Base-by-base conservation (phyloP, 2,797 vertebrate genomes). In the Rhinatrema bivittatum region DNA sequence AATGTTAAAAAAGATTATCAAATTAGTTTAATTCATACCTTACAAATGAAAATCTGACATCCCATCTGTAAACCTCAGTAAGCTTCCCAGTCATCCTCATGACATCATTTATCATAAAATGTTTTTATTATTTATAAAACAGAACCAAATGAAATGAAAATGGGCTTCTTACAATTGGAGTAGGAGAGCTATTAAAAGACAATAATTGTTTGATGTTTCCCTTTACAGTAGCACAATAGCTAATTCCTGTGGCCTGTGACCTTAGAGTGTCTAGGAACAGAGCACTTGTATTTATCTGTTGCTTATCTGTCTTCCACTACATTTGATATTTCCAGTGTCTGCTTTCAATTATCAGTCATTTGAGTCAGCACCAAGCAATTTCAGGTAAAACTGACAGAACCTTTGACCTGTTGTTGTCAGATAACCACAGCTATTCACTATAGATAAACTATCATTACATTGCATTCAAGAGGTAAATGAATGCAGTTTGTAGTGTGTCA, bases 321-420 rank as follows among this genome's bases (percentile, higher is more conserved):
- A 68, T 77, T 75, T 63, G 60, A 60, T 70, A 73, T 65, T 68
- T 78, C 53, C 57, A 60, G 69, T 53, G 79, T 82, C 85, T 91
- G 89, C 78, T 90, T 87, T 82, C 80, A 80, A 88, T 94, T 89
- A 91, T 73, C 81, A 76, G 76, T 72, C 74, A 72, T 80, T 80
- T 77, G 71, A 78, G 67, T 80, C 73, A 85, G 72, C 79, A 84
- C 68, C 68, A 68, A 72, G 57, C 70, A 79, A 75, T 81, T 78
- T 81, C 72, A 81, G 78, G 72, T 74, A 78, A 86, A 86, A 83
- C 29, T 68, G 76, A 46, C 53, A 65, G 74, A 85, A 79, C 86
- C 85, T 86, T 84, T 92, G 88, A 91, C 87, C 85, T 79, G 53
- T 63, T 71, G 78, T 82, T 83, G 88, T 83, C 85, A 90, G 91